A percentile compares a stretch with the other conserved stretches of the same genome.
These are phyloP conservation scores for Latrodectus geometricus DNA, from an alignment of 1,140 invertebrate species.

Conservation along the genomic window DNA sequence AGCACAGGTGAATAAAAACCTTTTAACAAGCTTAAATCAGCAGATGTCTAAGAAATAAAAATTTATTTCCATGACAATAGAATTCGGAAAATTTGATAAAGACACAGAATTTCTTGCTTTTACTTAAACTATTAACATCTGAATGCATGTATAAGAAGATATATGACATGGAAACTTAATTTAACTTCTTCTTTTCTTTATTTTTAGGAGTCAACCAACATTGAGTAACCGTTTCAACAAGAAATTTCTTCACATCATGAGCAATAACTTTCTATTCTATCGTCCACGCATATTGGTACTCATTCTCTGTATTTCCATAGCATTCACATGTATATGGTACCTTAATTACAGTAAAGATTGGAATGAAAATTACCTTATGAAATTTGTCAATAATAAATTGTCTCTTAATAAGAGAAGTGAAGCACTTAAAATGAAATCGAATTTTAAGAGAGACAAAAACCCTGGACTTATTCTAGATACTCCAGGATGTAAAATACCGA, in stretches of 20 bases:
- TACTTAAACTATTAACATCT: no score
- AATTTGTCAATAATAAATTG: slow-evolving; percentile 14
- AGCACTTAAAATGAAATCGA: background rate
- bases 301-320: background rate
- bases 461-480: slow-evolving; percentile 74
- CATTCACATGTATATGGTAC: background rate
- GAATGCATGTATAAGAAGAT: no score
- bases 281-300: background rate
- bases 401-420: background rate
- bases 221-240: background rate
- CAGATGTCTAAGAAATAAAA: no score
- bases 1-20: no score
- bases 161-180: no score
- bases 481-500: slow-evolving; percentile 82
- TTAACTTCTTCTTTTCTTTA: background rate
- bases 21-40: no score
- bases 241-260: background rate
- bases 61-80: no score
- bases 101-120: no score
- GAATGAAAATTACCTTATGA: slow-evolving; percentile 21
- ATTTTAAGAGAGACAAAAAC: background rate
- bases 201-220: background rate
- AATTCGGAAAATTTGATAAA: no score
- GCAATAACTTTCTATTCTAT: background rate
- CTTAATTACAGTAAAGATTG: background rate